phyloP scores from a whole-genome alignment of 2,888 invertebrate species.

The Daptonema setosum region DNA sequence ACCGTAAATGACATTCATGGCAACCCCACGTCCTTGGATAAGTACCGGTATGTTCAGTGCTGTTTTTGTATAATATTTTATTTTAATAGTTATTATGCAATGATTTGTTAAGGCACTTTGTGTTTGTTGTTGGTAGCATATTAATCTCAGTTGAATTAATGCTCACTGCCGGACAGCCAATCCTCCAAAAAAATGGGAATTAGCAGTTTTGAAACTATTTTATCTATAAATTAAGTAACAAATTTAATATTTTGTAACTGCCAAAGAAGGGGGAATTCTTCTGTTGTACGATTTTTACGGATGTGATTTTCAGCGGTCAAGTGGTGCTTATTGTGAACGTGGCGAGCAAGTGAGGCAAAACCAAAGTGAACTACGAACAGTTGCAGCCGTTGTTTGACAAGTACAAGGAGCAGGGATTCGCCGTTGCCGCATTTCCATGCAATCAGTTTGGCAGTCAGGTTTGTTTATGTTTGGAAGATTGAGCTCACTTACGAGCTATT shows the following conservation, averaged over 20 bases:
- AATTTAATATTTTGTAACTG: too few species aligned
- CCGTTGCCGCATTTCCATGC: conserved; percentile 61
- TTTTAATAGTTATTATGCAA: too few species aligned
- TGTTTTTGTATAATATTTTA: too few species aligned
- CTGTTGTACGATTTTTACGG: neutral
- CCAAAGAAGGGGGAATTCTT: too few species aligned
- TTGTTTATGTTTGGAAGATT: neutral
- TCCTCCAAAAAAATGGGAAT: too few species aligned
- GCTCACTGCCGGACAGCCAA: too few species aligned
- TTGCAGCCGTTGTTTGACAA: conserved; percentile 47
- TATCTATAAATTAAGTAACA: too few species aligned
- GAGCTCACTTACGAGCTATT: too few species aligned
- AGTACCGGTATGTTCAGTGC: conserved; percentile 38
- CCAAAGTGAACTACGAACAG: conserved; percentile 53
- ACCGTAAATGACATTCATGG: conserved; percentile 58
- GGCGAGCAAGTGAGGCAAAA: conserved; percentile 58
- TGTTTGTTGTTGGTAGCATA: too few species aligned
- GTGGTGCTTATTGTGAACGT: conserved; percentile 64
- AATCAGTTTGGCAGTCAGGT: conserved; percentile 49
- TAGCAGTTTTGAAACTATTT: too few species aligned
- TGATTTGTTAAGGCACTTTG: too few species aligned
- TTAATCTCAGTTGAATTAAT: too few species aligned
- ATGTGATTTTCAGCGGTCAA: conserved; percentile 37
- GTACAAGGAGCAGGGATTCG: conserved; percentile 48
- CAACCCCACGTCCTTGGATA: conserved; percentile 52